phyloP scores from a whole-genome alignment of 2,797 vertebrate genomes.

The Mormyrops attenuatus region DNA sequence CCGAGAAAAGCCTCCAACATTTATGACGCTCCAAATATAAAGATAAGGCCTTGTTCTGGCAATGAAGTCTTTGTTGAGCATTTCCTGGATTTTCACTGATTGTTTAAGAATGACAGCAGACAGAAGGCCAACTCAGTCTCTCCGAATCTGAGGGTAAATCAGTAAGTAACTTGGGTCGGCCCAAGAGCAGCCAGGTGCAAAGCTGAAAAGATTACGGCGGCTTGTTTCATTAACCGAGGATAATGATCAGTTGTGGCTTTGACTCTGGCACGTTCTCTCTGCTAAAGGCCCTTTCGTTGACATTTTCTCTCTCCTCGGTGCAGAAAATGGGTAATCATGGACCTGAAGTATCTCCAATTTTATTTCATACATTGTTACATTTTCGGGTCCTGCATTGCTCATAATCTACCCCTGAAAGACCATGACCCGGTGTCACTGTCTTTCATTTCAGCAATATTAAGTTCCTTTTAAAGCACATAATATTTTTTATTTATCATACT shows the following conservation, averaged over 20 bases:
- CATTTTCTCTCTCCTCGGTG: constrained; percentile 10
- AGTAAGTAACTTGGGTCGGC: background rate
- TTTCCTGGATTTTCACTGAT: background rate
- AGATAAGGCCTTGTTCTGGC: constrained; percentile 9
- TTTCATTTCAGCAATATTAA: background rate
- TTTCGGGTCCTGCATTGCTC: background rate
- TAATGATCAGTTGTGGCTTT: background rate
- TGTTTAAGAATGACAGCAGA: background rate
- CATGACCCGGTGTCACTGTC: background rate
- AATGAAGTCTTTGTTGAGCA: background rate
- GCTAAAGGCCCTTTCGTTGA: background rate
- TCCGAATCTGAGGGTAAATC: background rate
- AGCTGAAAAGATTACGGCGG: background rate
- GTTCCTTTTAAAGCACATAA: background rate
- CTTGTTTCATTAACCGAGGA: constrained; percentile 5
- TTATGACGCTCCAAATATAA: background rate
- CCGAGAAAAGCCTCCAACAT: background rate
- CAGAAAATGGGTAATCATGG: background rate
- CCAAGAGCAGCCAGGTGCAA: background rate
- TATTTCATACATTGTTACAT: background rate
- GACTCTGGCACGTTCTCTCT: background rate
- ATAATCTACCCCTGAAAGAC: background rate
- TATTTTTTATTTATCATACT: background rate
- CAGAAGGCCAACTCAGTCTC: background rate
- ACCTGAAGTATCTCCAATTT: background rate